Evolutionary conservation across 2,797 vertebrate genomes (phyloP), one percentile per base, ranked within the genome.

Genomic region (Cichlasoma orientale): DNA sequence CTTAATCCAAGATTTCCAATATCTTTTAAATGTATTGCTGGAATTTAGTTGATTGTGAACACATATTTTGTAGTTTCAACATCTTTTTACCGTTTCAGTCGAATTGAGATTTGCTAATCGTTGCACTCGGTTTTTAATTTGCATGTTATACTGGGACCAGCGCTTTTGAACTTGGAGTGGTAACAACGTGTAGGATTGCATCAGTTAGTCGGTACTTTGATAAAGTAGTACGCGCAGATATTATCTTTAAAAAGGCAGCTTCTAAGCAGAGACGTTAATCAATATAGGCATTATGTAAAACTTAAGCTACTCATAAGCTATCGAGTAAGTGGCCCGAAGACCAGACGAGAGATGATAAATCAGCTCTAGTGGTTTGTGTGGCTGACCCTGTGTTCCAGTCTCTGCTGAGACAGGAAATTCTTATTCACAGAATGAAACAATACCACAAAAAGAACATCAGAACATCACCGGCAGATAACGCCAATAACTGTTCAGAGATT

Each of bases 381-480:
- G 58, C 58, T 79, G 73, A 80, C 52, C 74, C 53, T 44, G 47
- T 23, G 8, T 73, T 52, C 23, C 1, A 7, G 33, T 41, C 55
- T 36, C 66, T 47, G n/a, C 72, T 18, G 50, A 68, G 14, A 77
- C 56, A 56, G 33, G 76, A 61, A 74, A 56, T 12, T 82, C 44
- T 56, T 50, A 50, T 73, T 86, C 76, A 72, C 38, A 13, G 53
- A 68, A 66, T 82, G 74, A 86, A 80, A 75, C 57, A 68, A 74
- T 81, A 85, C 89, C 82, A 77, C 53, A 86, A 76, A 72, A 80
- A 80, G 71, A 78, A 73, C 84, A 84, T 82, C 83, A 57, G 80
- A 84, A 80, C 87, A 90, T 92, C 66, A 76, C 44, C 90, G 83
- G 79, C 78, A 77, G 82, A 84, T 88, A 79, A 88, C 41, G 66